Percentiles rank a stretch among this genome's conserved stretches.
These are phyloP conservation scores for Pelochelys cantorii DNA, from an alignment of 2,797 vertebrate species.

Conservation along the genomic window DNA sequence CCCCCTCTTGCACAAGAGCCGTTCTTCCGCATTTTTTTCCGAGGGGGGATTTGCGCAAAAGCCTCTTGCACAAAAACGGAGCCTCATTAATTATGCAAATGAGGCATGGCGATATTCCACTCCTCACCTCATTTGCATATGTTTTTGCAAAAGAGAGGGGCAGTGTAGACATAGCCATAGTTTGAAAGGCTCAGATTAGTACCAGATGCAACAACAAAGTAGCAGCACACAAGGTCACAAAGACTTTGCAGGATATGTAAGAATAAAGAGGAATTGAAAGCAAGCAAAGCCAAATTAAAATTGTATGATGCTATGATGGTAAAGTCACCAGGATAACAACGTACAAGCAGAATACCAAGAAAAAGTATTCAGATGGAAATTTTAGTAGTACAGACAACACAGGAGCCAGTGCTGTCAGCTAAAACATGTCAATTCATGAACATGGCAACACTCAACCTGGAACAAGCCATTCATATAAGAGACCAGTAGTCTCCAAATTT, in stretches of 20 bases:
- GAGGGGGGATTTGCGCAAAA: too few relatives aligned
- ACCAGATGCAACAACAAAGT: not conserved
- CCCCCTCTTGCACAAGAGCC: too few relatives aligned
- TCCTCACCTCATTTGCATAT: too few relatives aligned
- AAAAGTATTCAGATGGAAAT: not conserved
- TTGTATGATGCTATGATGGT: slow-evolving; percentile 1
- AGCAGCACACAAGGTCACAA: accelerated
- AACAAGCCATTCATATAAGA: slow-evolving; percentile 12
- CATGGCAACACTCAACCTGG: not conserved
- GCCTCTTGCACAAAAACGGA: too few relatives aligned
- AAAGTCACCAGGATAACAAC: slow-evolving; percentile 28
- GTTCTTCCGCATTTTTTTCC: too few relatives aligned
- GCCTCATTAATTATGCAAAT: too few relatives aligned
- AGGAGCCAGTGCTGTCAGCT: not conserved
- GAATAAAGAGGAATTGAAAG: slow-evolving; percentile 31
- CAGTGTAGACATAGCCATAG: not conserved
- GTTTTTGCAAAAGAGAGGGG: too few relatives aligned
- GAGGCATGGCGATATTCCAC: too few relatives aligned
- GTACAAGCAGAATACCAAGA: slow-evolving; percentile 18
- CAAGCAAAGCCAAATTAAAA: slow-evolving; percentile 53
- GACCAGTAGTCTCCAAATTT: not conserved
- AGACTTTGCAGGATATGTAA: not conserved
- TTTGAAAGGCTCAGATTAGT: not conserved
- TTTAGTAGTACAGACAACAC: not conserved
- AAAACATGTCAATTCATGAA: slow-evolving; percentile 2